Base-by-base conservation (phyloP, 1,140 invertebrate species). In the Whitmania pigra region DNA sequence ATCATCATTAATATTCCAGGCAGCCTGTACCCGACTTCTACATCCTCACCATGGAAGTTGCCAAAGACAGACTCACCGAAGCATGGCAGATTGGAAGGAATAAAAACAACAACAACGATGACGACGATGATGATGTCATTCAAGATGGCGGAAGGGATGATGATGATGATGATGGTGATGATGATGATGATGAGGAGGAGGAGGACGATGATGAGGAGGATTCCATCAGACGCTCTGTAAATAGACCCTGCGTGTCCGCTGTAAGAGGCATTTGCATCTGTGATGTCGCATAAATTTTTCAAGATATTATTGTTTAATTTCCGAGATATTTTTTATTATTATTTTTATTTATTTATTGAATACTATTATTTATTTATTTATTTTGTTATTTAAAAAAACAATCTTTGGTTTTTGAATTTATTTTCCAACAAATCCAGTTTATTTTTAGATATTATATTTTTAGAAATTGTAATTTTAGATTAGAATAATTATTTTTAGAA, bases 1-100 rank as follows among this genome's bases (percentile, higher is more conserved):
- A 22, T 68, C 67, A 2, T 1, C 1, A 43, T 68, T 9, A 36
- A 11, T 13, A 68, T 53, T 13, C 18, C n/a, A 53, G 53, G n/a
- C 40, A 70, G 18, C 69, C 53, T 53, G 22, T 70, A 3, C 43
- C 40, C 2, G 25, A 54, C 40, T 43, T 53, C 53, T 70, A 53
- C 40, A 70, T 36, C 18, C 53, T 49, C 22, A 70, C 53, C 6
- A 36, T 53, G 53, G 43, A 70, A 25, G 25, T 70, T 25, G 25
- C 43, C 36, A 70, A 70, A 49, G 43, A 70, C 49, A 36, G 69
- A 70, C 69, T 36, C n/a, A 70, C 31, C 2, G 7, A 25, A 25
- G 40, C 29, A 0, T 25, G n/a, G 69, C 6, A 27, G 25, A 20
- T 49, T 53, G 69, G 57, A 63, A 63, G 22, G 11, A 63, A 63